phyloP scores from a whole-genome alignment of 2,797 vertebrate species.

The Gastrophryne carolinensis region DNA sequence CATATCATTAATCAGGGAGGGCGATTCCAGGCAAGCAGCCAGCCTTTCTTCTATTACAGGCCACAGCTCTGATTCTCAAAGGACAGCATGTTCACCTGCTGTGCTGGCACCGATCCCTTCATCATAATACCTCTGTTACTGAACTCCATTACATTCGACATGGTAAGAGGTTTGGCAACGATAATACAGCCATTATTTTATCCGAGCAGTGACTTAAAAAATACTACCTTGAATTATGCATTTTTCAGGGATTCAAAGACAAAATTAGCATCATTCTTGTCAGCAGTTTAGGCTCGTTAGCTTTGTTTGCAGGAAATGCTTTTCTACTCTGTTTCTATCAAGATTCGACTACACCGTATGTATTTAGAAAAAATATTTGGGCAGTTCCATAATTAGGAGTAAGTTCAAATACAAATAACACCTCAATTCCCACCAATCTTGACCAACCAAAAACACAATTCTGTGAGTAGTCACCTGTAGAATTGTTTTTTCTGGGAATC shows the following conservation, averaged over 20 bases:
- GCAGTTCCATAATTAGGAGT: no score
- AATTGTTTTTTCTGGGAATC: no score
- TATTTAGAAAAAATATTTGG: no score
- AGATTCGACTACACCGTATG: no score
- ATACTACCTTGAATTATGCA: slow-evolving; percentile 13
- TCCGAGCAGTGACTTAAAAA: slow-evolving; percentile 9
- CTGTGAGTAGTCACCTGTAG: no score
- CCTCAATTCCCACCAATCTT: no score
- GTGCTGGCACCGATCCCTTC: slow-evolving; percentile 35
- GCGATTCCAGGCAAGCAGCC: slow-evolving; percentile 41
- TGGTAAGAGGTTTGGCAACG: slow-evolving; percentile 30
- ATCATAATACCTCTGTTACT: slow-evolving; percentile 45
- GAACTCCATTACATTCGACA: slow-evolving; percentile 43
- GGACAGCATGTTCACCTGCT: slow-evolving; percentile 47
- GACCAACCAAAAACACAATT: no score
- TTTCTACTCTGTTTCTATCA: no score
- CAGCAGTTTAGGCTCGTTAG: no score
- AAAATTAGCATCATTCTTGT: background rate
- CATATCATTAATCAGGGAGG: slow-evolving; percentile 52
- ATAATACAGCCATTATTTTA: slow-evolving; percentile 36
- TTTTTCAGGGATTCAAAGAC: no score
- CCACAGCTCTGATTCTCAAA: slow-evolving; percentile 46
- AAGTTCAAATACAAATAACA: no score
- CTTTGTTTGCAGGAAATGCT: no score
- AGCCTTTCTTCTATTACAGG: slow-evolving; percentile 34